Evolutionary conservation across 2,888 invertebrate species (phyloP), one percentile per base, ranked within the genome.

Genomic region (Bombylius discolor): DNA sequence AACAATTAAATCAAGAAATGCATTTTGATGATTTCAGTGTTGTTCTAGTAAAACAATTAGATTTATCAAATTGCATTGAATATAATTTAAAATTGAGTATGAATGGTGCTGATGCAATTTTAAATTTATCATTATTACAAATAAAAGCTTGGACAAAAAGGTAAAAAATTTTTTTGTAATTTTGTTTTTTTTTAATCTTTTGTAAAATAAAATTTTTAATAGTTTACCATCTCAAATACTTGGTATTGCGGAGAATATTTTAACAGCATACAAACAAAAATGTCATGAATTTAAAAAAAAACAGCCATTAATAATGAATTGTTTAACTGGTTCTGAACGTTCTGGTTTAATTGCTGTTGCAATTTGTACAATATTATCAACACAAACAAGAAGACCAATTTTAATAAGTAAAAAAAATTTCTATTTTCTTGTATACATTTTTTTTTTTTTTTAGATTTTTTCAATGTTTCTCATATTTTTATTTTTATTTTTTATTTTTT

Each of bases 71-170:
- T 61, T 70, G 71, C 58, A 62, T 64, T 39, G 74, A 73, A 54
- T 69, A 68, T 51, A 68, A 68, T 52, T 57, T 74, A 33, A 70
- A 69, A 55, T 57, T 74, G 14, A 67, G 70, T 13, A 68, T 71
- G 69, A 69, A 72, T 61, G 72, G 72, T 39, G 70, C 69, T 4
- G 74, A 74, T 64, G 68, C 68, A 42, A 66, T 73, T 14, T 62
- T 73, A 31, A 71, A 71, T 58, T 56, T 74, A 52, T 71, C 74
- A 0, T 58, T 74, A 42, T 58, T 74, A 23, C 73, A 73, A 63
- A 68, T 73, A 4, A 74, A 73, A 55, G 65, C 68, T 42, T 74
- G 74, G 74, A 70, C 70, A 47, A 74, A 74, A 64, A 71, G 67
- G 74, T 74, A 57, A 36, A 34, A 34, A 6, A 5, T 33, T 48